Conservation (phyloP, 2,888 invertebrate species). For the Drosophila paranaensis region DNA sequence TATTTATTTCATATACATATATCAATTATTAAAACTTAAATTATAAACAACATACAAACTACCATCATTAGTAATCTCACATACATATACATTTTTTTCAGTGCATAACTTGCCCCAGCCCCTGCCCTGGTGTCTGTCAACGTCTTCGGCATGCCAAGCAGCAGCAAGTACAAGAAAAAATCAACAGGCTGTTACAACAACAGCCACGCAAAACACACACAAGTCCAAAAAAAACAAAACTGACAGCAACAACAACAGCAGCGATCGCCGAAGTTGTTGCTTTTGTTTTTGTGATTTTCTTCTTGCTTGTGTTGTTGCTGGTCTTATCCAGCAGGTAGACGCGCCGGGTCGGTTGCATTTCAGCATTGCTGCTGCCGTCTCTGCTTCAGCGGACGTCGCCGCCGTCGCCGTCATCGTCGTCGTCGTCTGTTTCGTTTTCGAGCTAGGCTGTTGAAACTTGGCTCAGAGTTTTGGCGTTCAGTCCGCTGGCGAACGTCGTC, state of each 20-base stretch:
- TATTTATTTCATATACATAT: too few relatives aligned
- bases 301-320: slow-evolving; percentile 31
- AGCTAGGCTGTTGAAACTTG: slow-evolving; percentile 62
- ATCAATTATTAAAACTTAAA: too few relatives aligned
- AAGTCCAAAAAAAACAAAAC: slow-evolving; percentile 33
- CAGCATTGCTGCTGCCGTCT: slow-evolving; percentile 29
- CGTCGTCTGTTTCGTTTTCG: slow-evolving; percentile 36
- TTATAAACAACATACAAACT: too few relatives aligned
- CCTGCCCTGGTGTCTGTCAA: slow-evolving; percentile 21
- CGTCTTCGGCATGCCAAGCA: slow-evolving; percentile 33
- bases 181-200: slow-evolving; percentile 57
- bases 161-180: slow-evolving; percentile 45
- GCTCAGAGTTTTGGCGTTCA: slow-evolving; percentile 62
- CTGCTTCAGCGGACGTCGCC: slow-evolving; percentile 25
- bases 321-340: slow-evolving; percentile 61
- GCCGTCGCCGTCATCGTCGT: slow-evolving; percentile 7
- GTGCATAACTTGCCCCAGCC: slow-evolving; percentile 32
- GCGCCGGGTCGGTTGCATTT: slow-evolving; percentile 53
- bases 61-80: too few relatives aligned
- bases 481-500: slow-evolving; percentile 71
- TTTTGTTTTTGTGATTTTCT: slow-evolving; percentile 58
- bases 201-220: slow-evolving; percentile 20
- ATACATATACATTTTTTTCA: slow-evolving; percentile 3
- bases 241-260: slow-evolving; percentile 20
- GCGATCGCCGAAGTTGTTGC: slow-evolving; percentile 5